Base-by-base conservation (phyloP, 2,888 invertebrate genomes). In the Euclidia mi region DNA sequence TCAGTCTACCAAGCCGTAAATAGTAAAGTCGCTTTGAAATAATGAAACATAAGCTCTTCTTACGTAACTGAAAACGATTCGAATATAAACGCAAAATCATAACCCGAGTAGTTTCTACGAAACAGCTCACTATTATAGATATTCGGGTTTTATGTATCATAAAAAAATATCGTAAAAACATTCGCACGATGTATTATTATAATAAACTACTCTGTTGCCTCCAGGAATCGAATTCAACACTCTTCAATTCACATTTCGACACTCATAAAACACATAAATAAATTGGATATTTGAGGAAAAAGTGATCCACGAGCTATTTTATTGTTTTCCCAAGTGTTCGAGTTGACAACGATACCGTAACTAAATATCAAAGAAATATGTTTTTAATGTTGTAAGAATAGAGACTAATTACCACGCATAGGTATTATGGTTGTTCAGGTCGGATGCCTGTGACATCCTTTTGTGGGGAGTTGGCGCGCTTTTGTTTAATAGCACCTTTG, bases 401-500 rank as follows among this genome's bases (percentile, higher is more conserved):
- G 51, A 58, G 55, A 32, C 42, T 56, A 34, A 48, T 61, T 45
- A 12, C 40, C 3, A 32, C 42, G 60, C 56, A 65, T 43, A 58
- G 49, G 38, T 20, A 17, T 42, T 29, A 46, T 61, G 58, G 73
- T 56, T 58, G 53, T 52, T 50, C 12, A 50, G 73, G 77, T 65
- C 65, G 75, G 67, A 75, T 85, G 85, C 68, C 72, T 74, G 72
- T 84, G 85, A 87, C 86, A 78, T 81, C 74, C 84, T 87, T 65
- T 85, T 85, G 84, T 84, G 75, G 49, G 62, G 71, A 70, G n/a
- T n/a, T n/a, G n/a, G n/a, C n/a, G 70, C 60, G 72, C 79, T 78
- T 82, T 88, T 64, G 66, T 70, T 56, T 63, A 70, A 73, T 70
- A 66, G 63, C 71, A 81, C 84, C 85, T 85, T 87, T 88, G 86